A percentile compares a stretch with the other conserved stretches of the same genome.
Conservation (phyloP, 92 coral and sea anemone genomes). For the Phenganax subtilis region DNA sequence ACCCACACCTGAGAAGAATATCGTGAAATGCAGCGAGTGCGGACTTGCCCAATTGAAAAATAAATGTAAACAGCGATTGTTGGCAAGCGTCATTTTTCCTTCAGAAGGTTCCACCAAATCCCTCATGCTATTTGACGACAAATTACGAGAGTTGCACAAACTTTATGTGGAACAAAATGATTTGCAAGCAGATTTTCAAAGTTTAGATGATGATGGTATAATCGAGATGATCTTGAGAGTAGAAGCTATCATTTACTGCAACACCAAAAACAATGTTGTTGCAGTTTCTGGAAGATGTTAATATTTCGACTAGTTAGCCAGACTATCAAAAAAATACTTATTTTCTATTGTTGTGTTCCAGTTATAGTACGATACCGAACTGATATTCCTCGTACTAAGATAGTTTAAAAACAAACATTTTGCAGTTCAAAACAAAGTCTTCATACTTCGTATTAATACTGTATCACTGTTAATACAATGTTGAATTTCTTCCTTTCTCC, state of each 20-base stretch:
- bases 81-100: too few species aligned
- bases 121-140: constrained; percentile 4
- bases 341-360: constrained; percentile 9
- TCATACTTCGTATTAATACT: too few species aligned
- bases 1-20: background rate
- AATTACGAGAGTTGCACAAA: background rate
- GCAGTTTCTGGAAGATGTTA: background rate
- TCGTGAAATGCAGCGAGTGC: background rate
- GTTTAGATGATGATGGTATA: background rate
- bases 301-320: background rate
- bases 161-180: constrained; percentile 11
- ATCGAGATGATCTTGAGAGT: constrained; percentile 11
- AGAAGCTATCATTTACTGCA: background rate
- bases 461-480: too few species aligned
- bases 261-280: constrained; percentile 15
- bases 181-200: background rate
- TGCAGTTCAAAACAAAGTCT: background rate
- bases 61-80: constrained; percentile 1
- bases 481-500: too few species aligned
- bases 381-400: background rate
- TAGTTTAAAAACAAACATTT: background rate
- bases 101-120: background rate
- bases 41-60: background rate
- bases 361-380: background rate
- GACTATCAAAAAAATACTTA: background rate